A percentile compares a stretch with the other conserved stretches of the same genome.
phyloP scores from a whole-genome alignment of 2,888 invertebrate genomes.

The Limnephilus auricula region DNA sequence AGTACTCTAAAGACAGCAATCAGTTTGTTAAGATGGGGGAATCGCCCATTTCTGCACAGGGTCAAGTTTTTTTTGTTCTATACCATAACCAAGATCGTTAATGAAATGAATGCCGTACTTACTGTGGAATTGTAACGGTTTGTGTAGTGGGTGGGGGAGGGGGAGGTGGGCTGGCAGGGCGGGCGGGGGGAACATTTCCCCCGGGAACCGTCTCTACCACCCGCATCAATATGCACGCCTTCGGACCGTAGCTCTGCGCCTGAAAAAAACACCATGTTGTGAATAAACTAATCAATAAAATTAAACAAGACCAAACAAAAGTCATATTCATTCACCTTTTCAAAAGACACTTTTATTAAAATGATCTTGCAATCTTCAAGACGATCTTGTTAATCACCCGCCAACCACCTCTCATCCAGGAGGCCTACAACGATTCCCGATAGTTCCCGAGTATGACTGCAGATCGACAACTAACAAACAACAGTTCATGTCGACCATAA shows the following conservation, averaged over 20 bases:
- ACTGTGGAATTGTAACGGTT: slow-evolving; percentile 64
- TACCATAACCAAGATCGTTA: background rate
- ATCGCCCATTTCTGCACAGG: background rate
- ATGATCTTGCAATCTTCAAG: too few relatives aligned
- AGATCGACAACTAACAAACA: too few relatives aligned
- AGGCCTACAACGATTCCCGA: too few relatives aligned
- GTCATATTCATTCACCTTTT: too few relatives aligned
- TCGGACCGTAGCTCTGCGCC: slow-evolving; percentile 97
- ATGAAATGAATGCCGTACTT: background rate
- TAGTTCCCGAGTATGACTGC: too few relatives aligned
- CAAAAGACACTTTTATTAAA: too few relatives aligned
- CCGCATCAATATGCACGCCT: slow-evolving; percentile 97
- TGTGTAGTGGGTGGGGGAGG: slow-evolving; percentile 68
- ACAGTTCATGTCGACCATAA: too few relatives aligned
- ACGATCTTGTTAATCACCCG: too few relatives aligned
- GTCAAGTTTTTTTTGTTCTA: background rate
- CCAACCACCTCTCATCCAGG: too few relatives aligned
- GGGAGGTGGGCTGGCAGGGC: slow-evolving; percentile 66
- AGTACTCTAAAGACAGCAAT: too few relatives aligned
- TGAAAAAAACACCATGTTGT: slow-evolving; percentile 69
- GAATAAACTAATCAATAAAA: background rate
- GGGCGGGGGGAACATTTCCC: slow-evolving; percentile 80
- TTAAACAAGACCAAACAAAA: background rate
- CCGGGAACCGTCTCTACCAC: slow-evolving; percentile 95
- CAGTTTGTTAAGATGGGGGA: background rate